phyloP scores from a whole-genome alignment of 2,113 vertebrate genomes.

The Poeciliopsis prolifica region DNA sequence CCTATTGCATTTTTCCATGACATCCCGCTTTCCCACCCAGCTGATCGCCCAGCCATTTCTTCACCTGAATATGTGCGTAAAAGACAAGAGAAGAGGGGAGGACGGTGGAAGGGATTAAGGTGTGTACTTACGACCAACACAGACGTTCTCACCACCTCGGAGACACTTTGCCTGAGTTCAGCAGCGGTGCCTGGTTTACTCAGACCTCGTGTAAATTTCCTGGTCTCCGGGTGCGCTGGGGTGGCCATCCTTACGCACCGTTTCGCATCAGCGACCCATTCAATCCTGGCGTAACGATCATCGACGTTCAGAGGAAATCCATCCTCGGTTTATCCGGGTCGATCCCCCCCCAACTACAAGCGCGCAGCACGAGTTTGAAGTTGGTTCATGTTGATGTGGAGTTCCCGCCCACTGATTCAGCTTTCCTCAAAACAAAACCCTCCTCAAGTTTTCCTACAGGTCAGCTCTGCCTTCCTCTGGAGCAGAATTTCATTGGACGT shows the following conservation, averaged over 20 bases:
- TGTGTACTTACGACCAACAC: conserved; percentile 88
- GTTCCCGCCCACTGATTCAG: conserved; percentile 17
- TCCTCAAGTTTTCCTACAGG: neutral
- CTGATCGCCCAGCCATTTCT: conserved; percentile 23
- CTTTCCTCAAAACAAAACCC: conserved; percentile 18
- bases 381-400: conserved; percentile 47
- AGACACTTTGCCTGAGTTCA: conserved; percentile 95
- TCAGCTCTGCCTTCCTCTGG: conserved; percentile 5
- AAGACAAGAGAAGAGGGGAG: neutral
- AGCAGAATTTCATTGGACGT: conserved; percentile 44
- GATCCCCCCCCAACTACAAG: conserved; percentile 15
- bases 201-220: conserved; percentile 92
- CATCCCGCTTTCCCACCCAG: conserved; percentile 5
- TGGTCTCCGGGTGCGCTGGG: conserved; percentile 85
- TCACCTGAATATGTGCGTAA: conserved; percentile 9
- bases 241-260: conserved; percentile 64
- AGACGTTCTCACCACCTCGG: conserved; percentile 93
- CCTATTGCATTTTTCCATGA: neutral
- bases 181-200: conserved; percentile 96
- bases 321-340: conserved; percentile 30
- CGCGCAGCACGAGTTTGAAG: conserved; percentile 43
- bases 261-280: conserved; percentile 39
- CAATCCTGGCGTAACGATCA: conserved; percentile 15
- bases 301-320: conserved; percentile 19
- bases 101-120: neutral